Evolutionary conservation across 2,888 invertebrate species (phyloP).

Genomic region (Sminthurides aquaticus): DNA sequence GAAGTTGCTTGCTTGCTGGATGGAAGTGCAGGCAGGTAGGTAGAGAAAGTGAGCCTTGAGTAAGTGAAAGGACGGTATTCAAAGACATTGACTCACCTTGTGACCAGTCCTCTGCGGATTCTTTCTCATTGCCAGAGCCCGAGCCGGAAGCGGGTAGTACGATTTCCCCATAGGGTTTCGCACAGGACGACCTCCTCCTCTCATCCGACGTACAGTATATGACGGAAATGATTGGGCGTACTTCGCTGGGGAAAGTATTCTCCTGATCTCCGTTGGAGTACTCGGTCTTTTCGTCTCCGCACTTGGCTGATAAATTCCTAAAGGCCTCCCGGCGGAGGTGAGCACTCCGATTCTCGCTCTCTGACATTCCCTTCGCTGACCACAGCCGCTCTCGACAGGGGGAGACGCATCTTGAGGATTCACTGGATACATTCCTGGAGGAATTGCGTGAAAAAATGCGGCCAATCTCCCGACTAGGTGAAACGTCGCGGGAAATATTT

Average conservation of each 20-base stretch:
- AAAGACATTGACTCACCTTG: slow-evolving; percentile 20
- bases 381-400: slow-evolving; percentile 42
- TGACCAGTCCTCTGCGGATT: slow-evolving; percentile 37
- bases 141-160: slow-evolving; percentile 35
- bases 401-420: slow-evolving; percentile 42
- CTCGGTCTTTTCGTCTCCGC: slow-evolving; percentile 39
- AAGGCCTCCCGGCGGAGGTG: slow-evolving; percentile 43
- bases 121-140: slow-evolving; percentile 37
- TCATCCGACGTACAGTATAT: slow-evolving; percentile 43
- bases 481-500: slow-evolving; percentile 42
- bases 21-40: too few species aligned
- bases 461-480: slow-evolving; percentile 42
- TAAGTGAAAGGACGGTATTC: too few species aligned
- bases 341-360: slow-evolving; percentile 35
- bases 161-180: slow-evolving; percentile 37
- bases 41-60: too few species aligned
- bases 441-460: slow-evolving; percentile 43
- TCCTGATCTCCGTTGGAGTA: slow-evolving; percentile 42
- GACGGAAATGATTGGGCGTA: slow-evolving; percentile 43
- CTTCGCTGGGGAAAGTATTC: slow-evolving; percentile 33
- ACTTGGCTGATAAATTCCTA: slow-evolving; percentile 38
- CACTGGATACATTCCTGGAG: slow-evolving; percentile 42
- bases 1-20: too few species aligned
- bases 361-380: slow-evolving; percentile 36
- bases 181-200: slow-evolving; percentile 38